These are phyloP conservation scores for Pipistrellus kuhlii DNA, from an alignment of 2,797 vertebrate genomes.

Conservation along the genomic window DNA sequence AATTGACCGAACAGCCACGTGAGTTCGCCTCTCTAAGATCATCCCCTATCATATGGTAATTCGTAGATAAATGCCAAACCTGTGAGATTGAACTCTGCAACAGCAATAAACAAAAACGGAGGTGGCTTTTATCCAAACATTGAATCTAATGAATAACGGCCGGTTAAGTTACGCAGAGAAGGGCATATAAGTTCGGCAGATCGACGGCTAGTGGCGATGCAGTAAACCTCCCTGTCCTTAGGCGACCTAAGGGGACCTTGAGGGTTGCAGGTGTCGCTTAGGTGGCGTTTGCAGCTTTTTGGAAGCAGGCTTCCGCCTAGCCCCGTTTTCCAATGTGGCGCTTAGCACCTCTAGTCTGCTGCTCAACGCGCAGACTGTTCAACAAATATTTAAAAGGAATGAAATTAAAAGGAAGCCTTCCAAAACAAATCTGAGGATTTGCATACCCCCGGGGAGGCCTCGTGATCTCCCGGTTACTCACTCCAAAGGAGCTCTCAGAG, in stretches of 20 bases:
- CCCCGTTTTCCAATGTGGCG: background rate
- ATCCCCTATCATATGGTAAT: background rate
- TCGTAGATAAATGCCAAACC: background rate
- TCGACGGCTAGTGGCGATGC: background rate
- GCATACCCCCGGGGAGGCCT: background rate
- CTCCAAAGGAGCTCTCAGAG: background rate
- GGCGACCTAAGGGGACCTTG: background rate
- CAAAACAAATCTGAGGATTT: background rate
- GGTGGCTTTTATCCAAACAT: background rate
- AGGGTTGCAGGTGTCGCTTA: background rate
- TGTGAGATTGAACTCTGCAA: background rate
- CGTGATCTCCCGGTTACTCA: background rate
- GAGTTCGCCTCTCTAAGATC: background rate
- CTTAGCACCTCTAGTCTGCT: background rate
- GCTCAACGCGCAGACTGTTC: background rate
- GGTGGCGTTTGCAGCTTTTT: background rate
- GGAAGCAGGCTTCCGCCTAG: background rate
- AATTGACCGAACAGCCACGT: background rate
- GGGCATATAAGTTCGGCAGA: background rate
- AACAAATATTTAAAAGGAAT: constrained; percentile 26
- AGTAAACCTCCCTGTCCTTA: background rate
- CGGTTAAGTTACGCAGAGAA: background rate
- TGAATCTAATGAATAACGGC: constrained; percentile 5
- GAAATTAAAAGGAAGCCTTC: constrained; percentile 16
- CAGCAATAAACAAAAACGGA: constrained; percentile 1